Evolutionary conservation across 2,113 vertebrate species (phyloP), one percentile per base, ranked within the genome.

Genomic region (Potamarius usumacintae): DNA sequence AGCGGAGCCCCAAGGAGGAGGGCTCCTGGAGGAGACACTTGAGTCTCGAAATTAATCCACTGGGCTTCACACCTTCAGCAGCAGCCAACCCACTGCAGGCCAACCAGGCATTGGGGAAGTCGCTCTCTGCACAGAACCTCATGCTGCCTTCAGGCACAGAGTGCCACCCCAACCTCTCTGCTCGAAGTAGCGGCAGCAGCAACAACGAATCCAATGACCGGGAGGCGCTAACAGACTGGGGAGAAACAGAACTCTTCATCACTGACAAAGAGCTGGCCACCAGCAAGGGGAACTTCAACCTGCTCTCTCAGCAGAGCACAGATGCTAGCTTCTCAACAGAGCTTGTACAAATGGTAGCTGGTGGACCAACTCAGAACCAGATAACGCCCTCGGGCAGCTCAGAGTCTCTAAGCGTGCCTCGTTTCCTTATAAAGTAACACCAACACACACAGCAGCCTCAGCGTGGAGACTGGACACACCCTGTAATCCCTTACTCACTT

Each of bases 61-160:
- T 98, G 90, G 90, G 97, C 88, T 95, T 97, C 52, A 95, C 97
- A 91, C 96, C 94, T 80, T 96, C 97, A 3, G 91, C 92, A 91
- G 91, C 93, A 55, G 94, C 96, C 76, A 34, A 10, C 60, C 91
- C 55, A 67, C 92, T 85, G 90, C 93, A 90, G 91, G 92, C 92
- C 88, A 88, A 74, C 57, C 83, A 94, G 91, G 93, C 95, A 89
- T 95, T 97, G 18, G 97, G 96, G 77, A 98, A 98, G 91, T 98
- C 97, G 82, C 93, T 97, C 90, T 99, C 98, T 25, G 97, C 96
- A 88, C 97, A 99, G 93, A 97, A 97, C 91, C 96, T 99, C 91
- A 97, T 96, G 92, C 96, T 96, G 80, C 95, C 97, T 55, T 84
- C 87, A 22, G 93, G 95, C 58, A 96, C 95, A 88, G 96, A 95